Conservation (phyloP, 2,888 invertebrate genomes). For the Megalurothrips usitatus region DNA sequence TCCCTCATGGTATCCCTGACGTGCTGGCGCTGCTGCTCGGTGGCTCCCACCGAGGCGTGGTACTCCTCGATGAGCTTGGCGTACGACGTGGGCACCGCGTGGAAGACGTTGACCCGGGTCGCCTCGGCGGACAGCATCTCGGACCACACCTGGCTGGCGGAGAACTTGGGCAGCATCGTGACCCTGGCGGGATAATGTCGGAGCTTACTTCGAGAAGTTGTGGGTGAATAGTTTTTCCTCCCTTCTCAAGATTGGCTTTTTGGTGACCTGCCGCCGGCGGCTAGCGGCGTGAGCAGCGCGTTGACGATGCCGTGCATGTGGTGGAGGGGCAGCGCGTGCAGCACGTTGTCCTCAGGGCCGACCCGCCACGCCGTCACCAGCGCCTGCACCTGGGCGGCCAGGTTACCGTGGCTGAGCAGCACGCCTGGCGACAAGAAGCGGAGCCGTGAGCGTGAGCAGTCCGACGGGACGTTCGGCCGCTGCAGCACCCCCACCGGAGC, state of each 20-base stretch:
- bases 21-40: slow-evolving; percentile 55
- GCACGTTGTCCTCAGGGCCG: slow-evolving; percentile 63
- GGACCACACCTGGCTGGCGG: slow-evolving; percentile 65
- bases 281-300: slow-evolving; percentile 70
- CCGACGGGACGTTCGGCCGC: too few species aligned
- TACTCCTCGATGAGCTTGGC: slow-evolving; percentile 71
- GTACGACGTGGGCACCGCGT: slow-evolving; percentile 89
- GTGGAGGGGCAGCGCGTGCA: slow-evolving; percentile 80
- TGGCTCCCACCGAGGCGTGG: slow-evolving; percentile 53
- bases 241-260: slow-evolving; percentile 45
- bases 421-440: slow-evolving; percentile 54
- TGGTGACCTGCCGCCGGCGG: slow-evolving; percentile 62
- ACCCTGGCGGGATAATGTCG: neutral
- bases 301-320: slow-evolving; percentile 85
- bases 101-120: slow-evolving; percentile 63
- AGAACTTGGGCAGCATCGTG: slow-evolving; percentile 55
- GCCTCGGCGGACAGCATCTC: slow-evolving; percentile 63
- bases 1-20: slow-evolving; percentile 44
- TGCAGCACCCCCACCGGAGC: too few species aligned
- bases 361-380: slow-evolving; percentile 72
- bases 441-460: too few species aligned
- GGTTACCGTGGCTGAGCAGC: slow-evolving; percentile 67
- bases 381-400: slow-evolving; percentile 64
- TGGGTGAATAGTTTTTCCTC: neutral
- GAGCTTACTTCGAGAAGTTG: neutral